Conservation (phyloP, 2,797 vertebrate species). For the Cynopterus sphinx region DNA sequence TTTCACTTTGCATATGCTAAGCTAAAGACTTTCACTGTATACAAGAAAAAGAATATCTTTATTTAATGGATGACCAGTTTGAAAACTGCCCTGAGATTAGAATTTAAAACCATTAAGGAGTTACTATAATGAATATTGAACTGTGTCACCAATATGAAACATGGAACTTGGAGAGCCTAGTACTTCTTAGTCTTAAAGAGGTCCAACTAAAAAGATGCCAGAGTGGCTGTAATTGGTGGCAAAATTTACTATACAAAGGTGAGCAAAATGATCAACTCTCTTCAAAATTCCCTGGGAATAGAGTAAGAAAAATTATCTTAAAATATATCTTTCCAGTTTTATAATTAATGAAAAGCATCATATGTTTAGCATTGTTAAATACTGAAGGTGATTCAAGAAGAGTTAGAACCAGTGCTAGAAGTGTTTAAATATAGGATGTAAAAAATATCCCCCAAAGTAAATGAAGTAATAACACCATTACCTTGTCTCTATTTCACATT, state of each 20-base stretch:
- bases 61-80: slow-evolving; percentile 28
- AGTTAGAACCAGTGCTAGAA: neutral
- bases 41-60: neutral
- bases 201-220: neutral
- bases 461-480: neutral
- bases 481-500: neutral
- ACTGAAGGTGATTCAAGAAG: neutral
- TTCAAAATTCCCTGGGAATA: neutral
- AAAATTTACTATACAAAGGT: neutral
- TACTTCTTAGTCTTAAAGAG: neutral
- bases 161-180: neutral
- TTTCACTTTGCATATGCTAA: neutral
- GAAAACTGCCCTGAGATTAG: slow-evolving; percentile 34
- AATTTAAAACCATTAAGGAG: slow-evolving; percentile 14
- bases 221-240: neutral
- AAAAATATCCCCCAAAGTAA: neutral
- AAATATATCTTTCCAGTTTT: neutral
- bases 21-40: slow-evolving; percentile 26
- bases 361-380: neutral
- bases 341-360: neutral
- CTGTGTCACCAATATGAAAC: slow-evolving; percentile 23
- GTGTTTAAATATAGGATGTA: neutral
- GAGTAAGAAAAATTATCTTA: neutral
- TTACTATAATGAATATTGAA: slow-evolving; percentile 6
- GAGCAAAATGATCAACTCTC: neutral